These are phyloP conservation scores for Papilio xuthus DNA, from an alignment of 1,140 invertebrate species.

Conservation along the genomic window DNA sequence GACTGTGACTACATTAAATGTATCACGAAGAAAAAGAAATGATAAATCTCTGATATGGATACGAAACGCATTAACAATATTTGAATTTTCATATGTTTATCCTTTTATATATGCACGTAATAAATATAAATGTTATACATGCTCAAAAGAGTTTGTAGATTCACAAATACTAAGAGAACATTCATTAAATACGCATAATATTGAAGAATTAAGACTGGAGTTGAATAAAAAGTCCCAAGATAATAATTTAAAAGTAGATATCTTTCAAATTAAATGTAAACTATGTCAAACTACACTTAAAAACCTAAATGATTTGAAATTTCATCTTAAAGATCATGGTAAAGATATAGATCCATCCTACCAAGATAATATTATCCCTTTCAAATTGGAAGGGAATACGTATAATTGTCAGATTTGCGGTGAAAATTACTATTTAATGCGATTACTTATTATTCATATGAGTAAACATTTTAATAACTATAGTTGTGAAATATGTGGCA, in stretches of 20 bases:
- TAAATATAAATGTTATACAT: conserved; percentile 70
- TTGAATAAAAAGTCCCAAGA: conserved; percentile 56
- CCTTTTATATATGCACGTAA: conserved; percentile 62
- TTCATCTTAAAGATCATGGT: conserved; percentile 61
- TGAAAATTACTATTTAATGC: conserved; percentile 57
- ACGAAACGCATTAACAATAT: conserved; percentile 60
- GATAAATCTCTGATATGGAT: conserved; percentile 51
- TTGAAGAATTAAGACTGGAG: conserved; percentile 53
- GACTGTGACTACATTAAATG: conserved; percentile 44
- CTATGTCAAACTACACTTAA: conserved; percentile 50
- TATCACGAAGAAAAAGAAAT: conserved; percentile 34
- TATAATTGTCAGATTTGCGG: conserved; percentile 67
- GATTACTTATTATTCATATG: conserved; percentile 71
- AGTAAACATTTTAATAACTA: conserved; percentile 72
- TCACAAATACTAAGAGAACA: conserved; percentile 54
- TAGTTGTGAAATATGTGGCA: conserved; percentile 76
- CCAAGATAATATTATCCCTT: conserved; percentile 68
- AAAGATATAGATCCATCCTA: conserved; percentile 55
- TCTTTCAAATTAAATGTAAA: conserved; percentile 59
- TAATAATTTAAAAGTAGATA: conserved; percentile 66
- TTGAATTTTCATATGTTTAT: conserved; percentile 64
- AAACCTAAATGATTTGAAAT: conserved; percentile 55
- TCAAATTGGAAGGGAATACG: conserved; percentile 54
- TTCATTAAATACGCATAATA: conserved; percentile 48
- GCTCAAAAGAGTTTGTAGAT: conserved; percentile 55